Evolutionary conservation across 2,888 invertebrate species (phyloP), one percentile per base, ranked within the genome.

Genomic region (Tiphia femorata): DNA sequence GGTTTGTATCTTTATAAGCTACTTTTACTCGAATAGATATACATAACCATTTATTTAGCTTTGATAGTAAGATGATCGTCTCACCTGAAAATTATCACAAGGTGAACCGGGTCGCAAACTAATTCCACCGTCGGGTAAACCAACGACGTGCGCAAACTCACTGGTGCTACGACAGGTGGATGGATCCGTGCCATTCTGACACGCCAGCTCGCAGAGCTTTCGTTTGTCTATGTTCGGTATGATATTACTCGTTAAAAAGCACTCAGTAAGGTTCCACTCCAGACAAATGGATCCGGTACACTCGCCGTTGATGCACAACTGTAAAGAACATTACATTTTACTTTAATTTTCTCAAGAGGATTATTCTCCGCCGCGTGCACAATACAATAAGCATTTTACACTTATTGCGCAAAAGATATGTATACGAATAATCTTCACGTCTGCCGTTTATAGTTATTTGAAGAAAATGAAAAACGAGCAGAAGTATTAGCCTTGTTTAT

Each of bases 281-380:
- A 96, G 87, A 84, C 99, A 99, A 76, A 98, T 97, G 0, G 97
- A 97, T 40, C 96, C 97, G 40, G 92, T 90, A 84, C 98, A 99
- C 68, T 96, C 95, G 61, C 98, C 98, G 41, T 88, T 89, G 67
- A 94, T 91, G 82, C 96, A 96, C 50, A 96, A 86, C 84, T 95
- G 91, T 0, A 60, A 73, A 52, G 51, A 62, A 52, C 51, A 55
- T 7, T 19, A 23, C 33, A 42, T 47, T 6, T 37, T 47, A n/a
- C n/a, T n/a, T n/a, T n/a, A n/a, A n/a, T n/a, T n/a, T n/a, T n/a
- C n/a, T 21, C 12, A 37, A 17, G 2, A 8, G 35, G 21, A 16
- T 27, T 23, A 14, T 42, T 23, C 7, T n/a, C n/a, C n/a, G n/a
- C n/a, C n/a, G n/a, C n/a, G n/a, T n/a, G n/a, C n/a, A n/a, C n/a